Evolutionary conservation across 2,113 vertebrate species (phyloP).

Genomic region (Caranx melampygus): DNA sequence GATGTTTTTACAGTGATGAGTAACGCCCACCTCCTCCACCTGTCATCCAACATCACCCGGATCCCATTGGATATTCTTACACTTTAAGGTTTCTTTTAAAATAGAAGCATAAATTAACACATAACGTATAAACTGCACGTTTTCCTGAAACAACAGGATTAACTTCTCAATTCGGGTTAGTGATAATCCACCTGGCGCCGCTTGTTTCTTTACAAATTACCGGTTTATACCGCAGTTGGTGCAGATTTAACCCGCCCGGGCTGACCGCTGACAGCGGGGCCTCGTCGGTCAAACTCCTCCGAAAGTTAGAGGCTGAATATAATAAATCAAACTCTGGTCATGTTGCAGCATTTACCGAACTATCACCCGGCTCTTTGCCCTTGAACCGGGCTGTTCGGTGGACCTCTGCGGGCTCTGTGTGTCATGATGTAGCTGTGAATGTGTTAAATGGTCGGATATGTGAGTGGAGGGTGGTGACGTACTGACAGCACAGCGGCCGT

Average conservation of each 20-base stretch:
- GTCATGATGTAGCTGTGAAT: rapidly evolving
- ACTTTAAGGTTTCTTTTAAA: background rate
- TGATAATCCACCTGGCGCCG: background rate
- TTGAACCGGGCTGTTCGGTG: rapidly evolving
- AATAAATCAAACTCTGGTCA: background rate
- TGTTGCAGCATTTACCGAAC: background rate
- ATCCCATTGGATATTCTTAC: background rate
- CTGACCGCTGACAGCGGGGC: background rate
- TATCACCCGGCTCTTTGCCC: background rate
- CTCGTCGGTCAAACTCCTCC: background rate
- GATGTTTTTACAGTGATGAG: too few species aligned
- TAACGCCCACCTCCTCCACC: too few species aligned
- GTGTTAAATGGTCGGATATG: background rate
- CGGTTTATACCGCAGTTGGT: background rate
- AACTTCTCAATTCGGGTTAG: background rate
- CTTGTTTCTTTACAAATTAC: background rate
- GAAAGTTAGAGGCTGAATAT: background rate
- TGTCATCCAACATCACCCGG: background rate
- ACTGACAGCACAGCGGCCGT: too few species aligned
- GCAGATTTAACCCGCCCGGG: background rate
- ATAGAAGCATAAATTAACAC: rapidly evolving
- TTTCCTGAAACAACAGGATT: rapidly evolving
- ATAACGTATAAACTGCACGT: background rate
- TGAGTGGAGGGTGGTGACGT: constrained; percentile 15
- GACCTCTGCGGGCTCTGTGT: rapidly evolving